Conservation (phyloP, 2,113 vertebrate genomes). For the Saguinus imperator region DNA sequence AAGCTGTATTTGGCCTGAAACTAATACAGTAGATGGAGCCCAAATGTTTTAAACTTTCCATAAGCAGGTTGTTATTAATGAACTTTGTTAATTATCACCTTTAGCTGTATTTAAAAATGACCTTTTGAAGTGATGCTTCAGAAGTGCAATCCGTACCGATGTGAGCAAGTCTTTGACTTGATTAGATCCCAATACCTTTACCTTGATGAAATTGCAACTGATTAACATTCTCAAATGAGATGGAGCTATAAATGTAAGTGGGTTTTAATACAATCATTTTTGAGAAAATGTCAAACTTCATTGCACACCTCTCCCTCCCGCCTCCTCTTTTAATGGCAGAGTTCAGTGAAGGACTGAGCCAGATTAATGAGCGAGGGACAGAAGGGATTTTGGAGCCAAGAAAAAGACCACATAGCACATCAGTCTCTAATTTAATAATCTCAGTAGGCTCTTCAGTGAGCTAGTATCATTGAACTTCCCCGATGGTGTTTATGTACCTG, state of each 20-base stretch:
- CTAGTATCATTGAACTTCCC: neutral
- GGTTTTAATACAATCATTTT: conserved; percentile 85
- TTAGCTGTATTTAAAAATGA: conserved; percentile 77
- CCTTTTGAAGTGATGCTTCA: conserved; percentile 74
- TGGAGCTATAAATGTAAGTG: conserved; percentile 81
- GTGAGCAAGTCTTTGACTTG: conserved; percentile 70
- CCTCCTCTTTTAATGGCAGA: conserved; percentile 71
- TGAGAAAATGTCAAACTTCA: conserved; percentile 83
- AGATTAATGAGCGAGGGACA: conserved; percentile 77
- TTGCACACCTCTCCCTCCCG: conserved; percentile 61
- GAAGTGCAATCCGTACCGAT: conserved; percentile 70
- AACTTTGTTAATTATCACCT: conserved; percentile 78
- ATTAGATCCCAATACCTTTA: conserved; percentile 82
- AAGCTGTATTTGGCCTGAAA: neutral
- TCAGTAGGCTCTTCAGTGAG: neutral
- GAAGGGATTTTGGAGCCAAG: conserved; percentile 76
- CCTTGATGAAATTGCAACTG: conserved; percentile 82
- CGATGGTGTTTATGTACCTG: neutral
- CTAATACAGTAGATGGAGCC: neutral
- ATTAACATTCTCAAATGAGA: conserved; percentile 85
- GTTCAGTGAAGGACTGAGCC: conserved; percentile 78
- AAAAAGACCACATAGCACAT: conserved; percentile 66
- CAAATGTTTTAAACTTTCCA: neutral
- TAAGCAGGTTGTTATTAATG: conserved; percentile 75
- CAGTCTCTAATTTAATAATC: conserved; percentile 60